Base-by-base conservation (phyloP, 37 sponge, comb jelly and placozoan genomes). In the Haliclona indistincta region DNA sequence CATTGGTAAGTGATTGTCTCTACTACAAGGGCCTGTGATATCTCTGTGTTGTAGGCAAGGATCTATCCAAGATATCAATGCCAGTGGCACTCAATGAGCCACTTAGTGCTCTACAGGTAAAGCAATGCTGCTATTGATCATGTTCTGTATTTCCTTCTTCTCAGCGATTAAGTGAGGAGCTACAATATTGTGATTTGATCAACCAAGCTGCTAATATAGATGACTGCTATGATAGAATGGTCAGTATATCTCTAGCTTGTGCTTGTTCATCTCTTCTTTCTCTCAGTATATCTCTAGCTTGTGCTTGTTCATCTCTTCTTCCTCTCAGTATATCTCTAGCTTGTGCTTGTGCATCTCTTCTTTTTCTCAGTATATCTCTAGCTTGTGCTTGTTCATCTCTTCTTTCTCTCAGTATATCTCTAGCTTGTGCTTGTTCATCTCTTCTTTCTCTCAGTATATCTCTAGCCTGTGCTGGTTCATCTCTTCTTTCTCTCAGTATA, bases 11-110 rank as follows among this genome's bases (percentile, higher is more conserved):
- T 76, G 22, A 47, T 23, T 39, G 22, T 32, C 22, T 20, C 2
- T 64, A 4, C 8, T 10, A 61, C 15, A 3, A 35, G 20, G 4
- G 22, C 26, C 1, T 38, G 15, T 8, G n/a, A 17, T 17, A 35
- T 58, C 30, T 1, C 36, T 49, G 8, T 28, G 44, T 49, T 56
- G 7, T 68, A 88, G 91, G 91, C n/a, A 93, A 88, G 51, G 93
- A 93, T 54, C 64, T 93, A 38, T 93, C 93, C 30, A 74, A 73
- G 38, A 70, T 93, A 19, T 93, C 93, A 10, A 93, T 93, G 93
- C 93, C 93, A 44, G 91, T 93, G 49, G 64, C 84, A 4, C 65
- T 93, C 54, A 93, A 93, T 54, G 93, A 93, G 37, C 93, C 93
- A 1, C 82, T 93, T 23, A 89, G 93, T 76, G 93, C 93, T 37